Conservation (phyloP, 1,140 invertebrate genomes). For the Pseudachorutes palmiensis region DNA sequence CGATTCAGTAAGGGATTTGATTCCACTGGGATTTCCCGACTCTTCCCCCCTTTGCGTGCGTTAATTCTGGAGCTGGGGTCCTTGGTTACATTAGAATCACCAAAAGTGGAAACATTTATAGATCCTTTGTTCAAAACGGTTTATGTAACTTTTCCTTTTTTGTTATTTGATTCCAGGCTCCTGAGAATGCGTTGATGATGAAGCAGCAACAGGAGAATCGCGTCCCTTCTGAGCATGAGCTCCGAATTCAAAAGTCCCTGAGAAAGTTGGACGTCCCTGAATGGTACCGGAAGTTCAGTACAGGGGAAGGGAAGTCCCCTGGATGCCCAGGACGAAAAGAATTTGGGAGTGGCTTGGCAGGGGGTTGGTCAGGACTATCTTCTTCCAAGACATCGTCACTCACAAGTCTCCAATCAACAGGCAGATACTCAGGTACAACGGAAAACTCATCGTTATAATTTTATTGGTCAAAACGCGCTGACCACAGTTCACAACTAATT, state of each 20-base stretch:
- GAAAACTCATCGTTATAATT: neutral
- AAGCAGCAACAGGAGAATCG: slow-evolving; percentile 62
- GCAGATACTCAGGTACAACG: slow-evolving; percentile 27
- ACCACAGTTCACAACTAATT: too few species aligned
- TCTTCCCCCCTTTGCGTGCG: neutral
- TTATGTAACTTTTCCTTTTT: slow-evolving; percentile 20
- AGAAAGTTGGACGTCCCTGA: slow-evolving; percentile 88
- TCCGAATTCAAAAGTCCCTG: slow-evolving; percentile 80
- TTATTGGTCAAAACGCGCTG: too few species aligned
- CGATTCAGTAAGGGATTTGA: neutral
- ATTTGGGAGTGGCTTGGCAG: slow-evolving; percentile 39
- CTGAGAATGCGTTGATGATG: slow-evolving; percentile 79
- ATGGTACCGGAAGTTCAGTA: slow-evolving; percentile 78
- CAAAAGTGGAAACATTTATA: too few species aligned
- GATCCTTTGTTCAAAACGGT: too few species aligned
- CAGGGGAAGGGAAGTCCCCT: slow-evolving; percentile 50
- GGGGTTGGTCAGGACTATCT: slow-evolving; percentile 60
- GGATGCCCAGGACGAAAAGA: slow-evolving; percentile 41
- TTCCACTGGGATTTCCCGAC: neutral
- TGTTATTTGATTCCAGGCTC: slow-evolving; percentile 57
- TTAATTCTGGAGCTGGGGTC: neutral
- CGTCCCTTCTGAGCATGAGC: slow-evolving; percentile 78
- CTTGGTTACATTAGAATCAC: too few species aligned
- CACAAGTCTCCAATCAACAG: slow-evolving; percentile 47
- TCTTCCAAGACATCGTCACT: slow-evolving; percentile 66